phyloP scores from a whole-genome alignment of 2,113 vertebrate genomes.

The Rhinopithecus roxellana region DNA sequence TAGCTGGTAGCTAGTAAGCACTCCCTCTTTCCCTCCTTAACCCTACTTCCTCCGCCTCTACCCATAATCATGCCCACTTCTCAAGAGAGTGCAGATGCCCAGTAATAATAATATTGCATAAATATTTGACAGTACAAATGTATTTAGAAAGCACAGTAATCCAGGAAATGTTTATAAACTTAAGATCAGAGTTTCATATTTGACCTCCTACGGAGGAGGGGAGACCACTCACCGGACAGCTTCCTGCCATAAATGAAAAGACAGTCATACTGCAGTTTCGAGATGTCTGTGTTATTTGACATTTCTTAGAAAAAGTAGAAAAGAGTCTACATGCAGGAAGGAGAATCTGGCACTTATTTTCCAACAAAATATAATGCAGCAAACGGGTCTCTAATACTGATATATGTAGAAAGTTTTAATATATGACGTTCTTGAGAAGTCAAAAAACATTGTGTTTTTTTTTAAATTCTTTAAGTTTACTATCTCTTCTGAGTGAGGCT shows the following conservation, averaged over 20 bases:
- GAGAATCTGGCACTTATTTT: background rate
- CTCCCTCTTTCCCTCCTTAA: rapidly evolving
- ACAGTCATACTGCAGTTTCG: background rate
- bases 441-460: rapidly evolving
- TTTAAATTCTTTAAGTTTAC: background rate
- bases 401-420: background rate
- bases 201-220: rapidly evolving
- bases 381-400: background rate
- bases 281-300: background rate
- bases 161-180: background rate
- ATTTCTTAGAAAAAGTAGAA: background rate
- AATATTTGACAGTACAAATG: background rate
- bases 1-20: rapidly evolving
- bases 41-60: rapidly evolving
- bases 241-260: background rate
- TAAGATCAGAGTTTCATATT: background rate
- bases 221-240: rapidly evolving
- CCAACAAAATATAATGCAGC: background rate
- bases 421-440: background rate
- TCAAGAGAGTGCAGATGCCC: background rate
- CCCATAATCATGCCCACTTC: rapidly evolving
- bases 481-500: background rate
- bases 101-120: rapidly evolving
- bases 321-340: background rate
- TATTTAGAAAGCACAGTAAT: background rate